phyloP scores from a whole-genome alignment of 1,140 invertebrate species.

The Dendrolimus punctatus region DNA sequence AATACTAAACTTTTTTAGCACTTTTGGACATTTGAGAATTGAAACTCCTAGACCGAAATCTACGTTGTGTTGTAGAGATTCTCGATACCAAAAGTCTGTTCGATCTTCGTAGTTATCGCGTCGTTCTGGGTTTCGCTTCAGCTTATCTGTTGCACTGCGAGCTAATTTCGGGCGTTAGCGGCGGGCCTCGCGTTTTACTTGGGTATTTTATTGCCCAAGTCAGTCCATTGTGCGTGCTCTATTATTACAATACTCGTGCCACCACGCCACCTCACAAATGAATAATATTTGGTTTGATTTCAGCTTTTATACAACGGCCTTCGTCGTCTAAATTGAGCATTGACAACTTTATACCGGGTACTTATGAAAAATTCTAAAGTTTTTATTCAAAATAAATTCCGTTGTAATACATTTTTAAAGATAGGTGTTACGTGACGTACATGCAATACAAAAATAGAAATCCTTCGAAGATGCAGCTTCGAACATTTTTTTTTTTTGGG shows the following conservation, averaged over 20 bases:
- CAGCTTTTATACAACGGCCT: background rate
- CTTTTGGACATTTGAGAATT: too few relatives aligned
- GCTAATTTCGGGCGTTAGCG: slow-evolving; percentile 12
- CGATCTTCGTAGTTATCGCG: too few relatives aligned
- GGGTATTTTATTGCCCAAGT: slow-evolving; percentile 27
- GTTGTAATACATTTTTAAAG: too few relatives aligned
- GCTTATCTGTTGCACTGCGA: slow-evolving; percentile 6
- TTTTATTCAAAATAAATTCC: too few relatives aligned
- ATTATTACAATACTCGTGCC: slow-evolving; percentile 16
- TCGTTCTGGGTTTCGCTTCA: background rate
- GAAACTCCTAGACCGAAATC: too few relatives aligned
- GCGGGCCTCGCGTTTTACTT: slow-evolving; percentile 19
- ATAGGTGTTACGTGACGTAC: too few relatives aligned
- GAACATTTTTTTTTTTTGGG: too few relatives aligned
- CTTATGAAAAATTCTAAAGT: slow-evolving; percentile 1
- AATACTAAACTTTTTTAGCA: too few relatives aligned
- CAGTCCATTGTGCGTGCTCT: slow-evolving; percentile 22
- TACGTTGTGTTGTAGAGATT: too few relatives aligned
- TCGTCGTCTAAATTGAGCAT: slow-evolving; percentile 3
- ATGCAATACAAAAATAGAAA: too few relatives aligned
- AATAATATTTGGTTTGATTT: background rate
- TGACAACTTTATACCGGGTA: slow-evolving; percentile 6
- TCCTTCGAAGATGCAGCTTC: too few relatives aligned
- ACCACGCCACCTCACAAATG: slow-evolving; percentile 1
- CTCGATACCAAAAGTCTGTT: too few relatives aligned